Base-by-base conservation (phyloP, 2,888 invertebrate genomes). In the Pandemis cinnamomeana region DNA sequence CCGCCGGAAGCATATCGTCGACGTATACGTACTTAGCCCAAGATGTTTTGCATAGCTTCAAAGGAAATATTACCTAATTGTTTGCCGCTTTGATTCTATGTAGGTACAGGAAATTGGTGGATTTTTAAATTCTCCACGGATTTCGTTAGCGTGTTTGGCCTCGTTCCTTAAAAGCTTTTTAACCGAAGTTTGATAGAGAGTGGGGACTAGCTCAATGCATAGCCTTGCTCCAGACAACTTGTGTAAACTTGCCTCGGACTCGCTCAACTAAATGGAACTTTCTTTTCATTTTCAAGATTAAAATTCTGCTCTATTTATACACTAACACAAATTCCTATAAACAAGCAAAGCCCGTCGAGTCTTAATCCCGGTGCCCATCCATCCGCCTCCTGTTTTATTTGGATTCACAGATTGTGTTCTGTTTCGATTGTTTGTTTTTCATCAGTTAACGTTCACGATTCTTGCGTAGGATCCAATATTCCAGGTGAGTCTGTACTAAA, bases 311-410 rank as follows among this genome's bases (percentile, higher is more conserved):
- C 78, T 85, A 82, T 78, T 75, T 78, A 83, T 87, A 92, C 92
- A 93, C 92, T 86, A 90, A 93, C 93, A 93, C 93, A 93, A 93
- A 93, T 93, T 93, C 93, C 87, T 89, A 84, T 91, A 81, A 88
- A 91, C 92, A 91, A 91, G 89, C 82, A 84, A 83, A 84, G 81
- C 81, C 83, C 80, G 77, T 81, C 77, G 79, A 81, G 84, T 80
- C 80, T 84, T 86, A 85, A 80, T 84, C 78, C 72, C 27, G 77
- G 71, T 67, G 66, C 60, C 48, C 55, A 72, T 79, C 83, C 81
- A 77, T 78, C 80, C 80, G 80, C 83, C 82, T 84, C 80, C 84
- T 83, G 81, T 85, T 82, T 83, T 78, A 83, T 80, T 83, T 81
- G 41, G 48, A 70, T 72, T 67, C 63, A 62, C 60, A 61, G 62